These are phyloP conservation scores for Gambelia wislizenii DNA, from an alignment of 2,797 vertebrate species.

Conservation along the genomic window DNA sequence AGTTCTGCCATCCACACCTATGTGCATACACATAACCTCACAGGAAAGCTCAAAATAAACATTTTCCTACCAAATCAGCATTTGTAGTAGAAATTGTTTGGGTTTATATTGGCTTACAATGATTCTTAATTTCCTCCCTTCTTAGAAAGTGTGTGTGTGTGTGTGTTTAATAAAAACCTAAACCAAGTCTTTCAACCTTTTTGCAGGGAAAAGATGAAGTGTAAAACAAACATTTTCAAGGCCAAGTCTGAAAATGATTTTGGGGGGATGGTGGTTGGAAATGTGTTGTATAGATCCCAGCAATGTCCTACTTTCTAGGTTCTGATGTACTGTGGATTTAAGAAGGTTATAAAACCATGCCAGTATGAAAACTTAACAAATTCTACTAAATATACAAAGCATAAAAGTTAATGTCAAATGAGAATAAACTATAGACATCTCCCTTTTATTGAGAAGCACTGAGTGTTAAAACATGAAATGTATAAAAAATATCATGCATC, in stretches of 20 bases:
- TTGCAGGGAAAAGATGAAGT: not conserved
- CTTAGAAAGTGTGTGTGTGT: no score
- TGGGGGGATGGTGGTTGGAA: not conserved
- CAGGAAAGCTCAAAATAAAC: not conserved
- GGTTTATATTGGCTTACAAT: slow-evolving; percentile 22
- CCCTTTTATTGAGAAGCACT: not conserved
- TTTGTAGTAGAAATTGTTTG: slow-evolving; percentile 6
- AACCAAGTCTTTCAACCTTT: slow-evolving; percentile 18
- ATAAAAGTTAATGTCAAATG: not conserved
- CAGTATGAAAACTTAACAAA: not conserved
- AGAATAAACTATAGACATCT: not conserved
- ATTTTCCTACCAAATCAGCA: slow-evolving; percentile 8
- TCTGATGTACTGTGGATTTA: not conserved
- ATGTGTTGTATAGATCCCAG: not conserved
- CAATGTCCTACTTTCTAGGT: not conserved
- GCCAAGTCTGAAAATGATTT: not conserved
- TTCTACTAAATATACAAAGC: not conserved
- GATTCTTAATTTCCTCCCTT: slow-evolving; percentile 24
- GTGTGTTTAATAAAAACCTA: not conserved
- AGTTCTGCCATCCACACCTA: not conserved
- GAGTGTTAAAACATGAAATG: not conserved
- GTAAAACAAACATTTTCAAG: slow-evolving; percentile 9
- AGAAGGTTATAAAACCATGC: not conserved
- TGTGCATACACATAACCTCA: not conserved
- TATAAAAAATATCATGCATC: not conserved